Base-by-base conservation (phyloP, 2,113 vertebrate species). In the Pyrgilauda ruficollis region DNA sequence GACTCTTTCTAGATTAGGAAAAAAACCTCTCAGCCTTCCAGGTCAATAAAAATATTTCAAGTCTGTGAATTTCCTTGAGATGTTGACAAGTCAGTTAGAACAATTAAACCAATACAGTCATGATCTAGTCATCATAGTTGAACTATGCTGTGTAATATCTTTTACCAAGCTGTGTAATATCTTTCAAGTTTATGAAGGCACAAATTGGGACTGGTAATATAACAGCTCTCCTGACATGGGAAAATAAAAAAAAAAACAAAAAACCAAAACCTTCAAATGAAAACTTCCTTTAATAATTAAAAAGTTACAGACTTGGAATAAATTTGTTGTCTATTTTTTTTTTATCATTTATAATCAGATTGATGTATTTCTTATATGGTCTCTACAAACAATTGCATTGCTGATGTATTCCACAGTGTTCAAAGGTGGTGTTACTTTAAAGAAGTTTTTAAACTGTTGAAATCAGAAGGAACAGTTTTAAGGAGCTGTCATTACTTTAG, bases 31-130 rank as follows among this genome's bases (percentile, higher is more conserved):
- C 72, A 92, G 63, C 44, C 15, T 73, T 97, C n/a, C 43, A 94
- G 52, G 76, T 95, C 66, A 97, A 41, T 64, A 82, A 94, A 92
- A 89, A 70, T 63, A 93, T 91, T 74, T 94, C 43, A 91, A 56
- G 19, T 94, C 46, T 74, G 9, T 39, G 47, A 74, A 11, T 95
- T 79, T 92, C 79, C 22, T 87, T 15, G 24, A 91, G 30, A 89
- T 78, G 17, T 56, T 94, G 46, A 28, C 12, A 31, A 87, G 22
- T 73, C 44, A 94, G 41, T 90, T 90, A 68, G 33, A 64, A 41
- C 49, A 86, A 55, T 91, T 80, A 82, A 91, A 69, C 35, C n/a
- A 61, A 76, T 55, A 18, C 24, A 83, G 22, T 91, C 16, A 70
- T 74, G 35, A 90, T 81, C 26, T 93, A 53, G 77, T 96, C 23